Evolutionary conservation across 2,113 vertebrate species (phyloP).

Genomic region (Nestor notabilis): DNA sequence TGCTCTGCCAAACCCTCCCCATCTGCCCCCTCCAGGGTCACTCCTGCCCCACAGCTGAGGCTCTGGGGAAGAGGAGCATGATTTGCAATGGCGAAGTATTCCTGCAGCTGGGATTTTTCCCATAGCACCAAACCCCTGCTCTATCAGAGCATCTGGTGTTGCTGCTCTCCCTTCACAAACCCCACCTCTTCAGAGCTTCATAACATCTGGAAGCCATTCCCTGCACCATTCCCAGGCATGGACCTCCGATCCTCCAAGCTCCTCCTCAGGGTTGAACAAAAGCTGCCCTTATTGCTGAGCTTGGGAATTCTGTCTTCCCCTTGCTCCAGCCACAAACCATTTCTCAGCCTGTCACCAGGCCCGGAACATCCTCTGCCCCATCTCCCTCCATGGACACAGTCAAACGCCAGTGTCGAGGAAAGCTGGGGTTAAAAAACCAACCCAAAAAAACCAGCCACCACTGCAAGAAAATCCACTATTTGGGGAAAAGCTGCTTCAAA

Average conservation of each 20-base stretch:
- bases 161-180: background rate
- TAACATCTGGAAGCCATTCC: conserved; percentile 41
- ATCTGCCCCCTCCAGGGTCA: background rate
- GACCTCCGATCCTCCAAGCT: background rate
- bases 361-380: background rate
- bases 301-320: background rate
- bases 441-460: background rate
- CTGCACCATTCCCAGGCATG: background rate
- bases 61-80: background rate
- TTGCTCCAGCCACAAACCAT: background rate
- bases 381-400: background rate
- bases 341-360: background rate
- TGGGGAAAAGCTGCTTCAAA: background rate
- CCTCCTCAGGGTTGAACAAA: conserved; percentile 13
- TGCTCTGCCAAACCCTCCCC: background rate
- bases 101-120: background rate
- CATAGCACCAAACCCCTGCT: background rate
- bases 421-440: rapidly evolving
- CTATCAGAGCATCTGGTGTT: background rate
- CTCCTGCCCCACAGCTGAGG: background rate
- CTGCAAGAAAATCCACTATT: rapidly evolving
- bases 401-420: background rate
- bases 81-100: background rate
- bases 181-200: background rate
- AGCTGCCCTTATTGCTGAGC: background rate